These are phyloP conservation scores for Mesorhabditis sp. DNA, from an alignment of 2,888 invertebrate genomes.

Conservation along the genomic window DNA sequence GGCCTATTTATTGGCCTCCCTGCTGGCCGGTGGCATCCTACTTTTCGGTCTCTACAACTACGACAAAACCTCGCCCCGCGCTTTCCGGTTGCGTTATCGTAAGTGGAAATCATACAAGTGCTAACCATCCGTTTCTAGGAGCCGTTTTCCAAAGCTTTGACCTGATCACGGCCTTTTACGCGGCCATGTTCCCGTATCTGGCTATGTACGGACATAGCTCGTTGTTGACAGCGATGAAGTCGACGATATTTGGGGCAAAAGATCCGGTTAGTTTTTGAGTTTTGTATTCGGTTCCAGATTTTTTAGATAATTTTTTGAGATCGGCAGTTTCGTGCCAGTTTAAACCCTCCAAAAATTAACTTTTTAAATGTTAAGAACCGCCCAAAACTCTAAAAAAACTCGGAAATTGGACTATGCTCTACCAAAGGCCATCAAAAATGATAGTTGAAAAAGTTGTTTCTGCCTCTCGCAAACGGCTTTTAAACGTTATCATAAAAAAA, in stretches of 20 bases:
- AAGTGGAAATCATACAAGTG: not conserved
- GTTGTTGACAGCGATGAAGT: not conserved
- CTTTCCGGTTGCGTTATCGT: not conserved
- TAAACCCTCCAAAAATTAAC: no score
- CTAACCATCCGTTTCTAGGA: not conserved
- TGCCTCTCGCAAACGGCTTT: no score
- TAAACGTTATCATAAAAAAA: no score
- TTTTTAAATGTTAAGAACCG: no score
- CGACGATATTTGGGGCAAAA: not conserved
- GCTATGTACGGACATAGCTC: not conserved
- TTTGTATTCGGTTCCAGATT: no score
- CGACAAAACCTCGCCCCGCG: not conserved
- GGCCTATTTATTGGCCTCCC: not conserved
- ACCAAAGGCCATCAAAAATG: no score
- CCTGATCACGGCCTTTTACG: slow-evolving; percentile 1
- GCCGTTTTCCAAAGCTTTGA: not conserved
- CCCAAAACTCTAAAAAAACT: no score
- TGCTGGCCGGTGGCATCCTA: not conserved
- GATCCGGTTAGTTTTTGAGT: not conserved
- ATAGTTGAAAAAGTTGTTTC: no score
- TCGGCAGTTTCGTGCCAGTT: no score
- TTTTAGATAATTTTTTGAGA: no score
- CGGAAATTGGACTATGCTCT: no score
- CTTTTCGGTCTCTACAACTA: not conserved
- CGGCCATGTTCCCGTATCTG: not conserved